Base-by-base conservation (phyloP, 1,140 invertebrate genomes). In the Drosophila persimilis region DNA sequence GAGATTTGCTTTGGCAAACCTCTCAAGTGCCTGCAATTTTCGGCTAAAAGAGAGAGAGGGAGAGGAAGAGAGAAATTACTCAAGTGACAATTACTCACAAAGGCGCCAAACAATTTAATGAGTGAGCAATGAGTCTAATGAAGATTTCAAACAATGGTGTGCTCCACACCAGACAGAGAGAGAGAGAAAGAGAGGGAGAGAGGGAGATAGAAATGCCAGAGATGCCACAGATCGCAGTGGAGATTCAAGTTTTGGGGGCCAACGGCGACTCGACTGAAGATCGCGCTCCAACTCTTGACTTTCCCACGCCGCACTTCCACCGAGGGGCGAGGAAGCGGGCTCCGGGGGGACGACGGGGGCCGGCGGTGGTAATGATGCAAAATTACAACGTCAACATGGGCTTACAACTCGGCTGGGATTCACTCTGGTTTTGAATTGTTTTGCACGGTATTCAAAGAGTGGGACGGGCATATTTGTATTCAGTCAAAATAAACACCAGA, bases 321-420 rank as follows among this genome's bases (percentile, higher is more conserved):
- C 43, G 35, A 45, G 43, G 17, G 29, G 39, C 11, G 26, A n/a
- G 48, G 39, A 31, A 48, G 13, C 17, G 15, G 1, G 50, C 20
- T 20, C 1, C 29, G 44, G 58, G 13, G 29, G 15, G 3, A 17
- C 0, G 15, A 7, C 31, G 8, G 35, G 17, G 20, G 20, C n/a
- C 29, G 35, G 46, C 43, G 48, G 47, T 56, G 47, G 70, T 78
- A 75, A 78, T 86, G 74, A 78, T 74, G 61, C 59, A 71, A 85
- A 86, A 85, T 86, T 85, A 81, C 70, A 64, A 75, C 74, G 77
- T 86, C 77, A 88, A 88, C 70, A 63, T 53, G 63, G 74, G 62
- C 56, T 79, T 75, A 58, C 51, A 66, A 61, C 51, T 17, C 4
- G 17, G 39, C 24, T 31, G 24, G 22, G 53, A 57, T 57, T 29